Conservation (phyloP, 2,888 invertebrate genomes). For the Beris morrisii region DNA sequence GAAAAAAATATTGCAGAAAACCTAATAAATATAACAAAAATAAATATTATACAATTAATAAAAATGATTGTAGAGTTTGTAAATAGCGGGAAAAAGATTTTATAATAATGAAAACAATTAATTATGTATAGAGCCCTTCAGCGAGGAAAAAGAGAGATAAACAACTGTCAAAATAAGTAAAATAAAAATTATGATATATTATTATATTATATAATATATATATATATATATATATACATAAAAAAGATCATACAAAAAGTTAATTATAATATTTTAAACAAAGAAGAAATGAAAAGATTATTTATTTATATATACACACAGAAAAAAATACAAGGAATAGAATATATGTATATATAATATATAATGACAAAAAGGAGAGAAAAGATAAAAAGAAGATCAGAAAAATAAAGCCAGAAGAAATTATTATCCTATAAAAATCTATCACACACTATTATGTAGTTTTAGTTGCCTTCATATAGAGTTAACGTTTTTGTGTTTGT, state of each 20-base stretch:
- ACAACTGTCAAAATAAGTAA: conserved; percentile 25
- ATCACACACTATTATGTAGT: no score
- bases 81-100: conserved; percentile 38
- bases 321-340: conserved; percentile 27
- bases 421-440: conserved; percentile 8
- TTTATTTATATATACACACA: conserved; percentile 28
- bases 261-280: conserved; percentile 6
- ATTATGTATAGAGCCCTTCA: conserved; percentile 39
- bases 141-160: conserved; percentile 33
- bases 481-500: no score
- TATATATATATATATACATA: conserved; percentile 8
- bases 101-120: conserved; percentile 33
- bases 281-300: conserved; percentile 9
- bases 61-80: conserved; percentile 40
- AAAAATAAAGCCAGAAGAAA: background rate
- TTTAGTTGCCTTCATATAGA: no score
- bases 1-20: background rate
- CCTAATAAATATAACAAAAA: no score
- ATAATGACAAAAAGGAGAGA: conserved; percentile 3
- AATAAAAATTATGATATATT: no score
- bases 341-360: conserved; percentile 3
- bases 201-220: conserved; percentile 19
- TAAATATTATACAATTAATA: conserved; percentile 28
- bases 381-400: background rate
- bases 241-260: conserved; percentile 21